Conservation (phyloP, 2,113 vertebrate genomes). For the Candoia aspera region DNA sequence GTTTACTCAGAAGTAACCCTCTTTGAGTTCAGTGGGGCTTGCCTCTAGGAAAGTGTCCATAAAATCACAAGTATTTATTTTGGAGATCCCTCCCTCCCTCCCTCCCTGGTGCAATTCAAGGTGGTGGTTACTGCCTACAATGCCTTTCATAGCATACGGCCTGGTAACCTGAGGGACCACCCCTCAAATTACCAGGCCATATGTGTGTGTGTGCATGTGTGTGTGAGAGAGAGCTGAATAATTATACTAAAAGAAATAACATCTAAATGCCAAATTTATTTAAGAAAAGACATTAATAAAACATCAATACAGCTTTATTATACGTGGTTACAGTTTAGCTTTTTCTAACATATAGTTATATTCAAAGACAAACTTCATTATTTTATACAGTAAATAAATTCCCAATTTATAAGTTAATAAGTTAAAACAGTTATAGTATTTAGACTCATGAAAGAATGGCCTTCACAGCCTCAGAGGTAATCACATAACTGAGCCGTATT, state of each 20-base stretch:
- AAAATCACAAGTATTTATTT: background rate
- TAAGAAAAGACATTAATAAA: background rate
- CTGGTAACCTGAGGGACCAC: too few relatives aligned
- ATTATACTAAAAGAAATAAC: background rate
- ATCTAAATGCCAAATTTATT: background rate
- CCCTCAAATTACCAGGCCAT: too few relatives aligned
- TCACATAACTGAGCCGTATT: background rate
- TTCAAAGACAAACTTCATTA: background rate
- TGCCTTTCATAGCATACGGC: too few relatives aligned
- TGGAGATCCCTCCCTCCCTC: background rate
- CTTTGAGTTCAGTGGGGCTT: background rate
- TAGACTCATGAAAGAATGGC: background rate
- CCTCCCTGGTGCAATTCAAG: background rate
- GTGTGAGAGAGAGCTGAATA: background rate
- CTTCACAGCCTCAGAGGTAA: constrained; percentile 2
- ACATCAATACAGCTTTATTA: background rate
- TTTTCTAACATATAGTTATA: background rate
- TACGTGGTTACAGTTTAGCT: background rate
- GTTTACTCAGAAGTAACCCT: background rate
- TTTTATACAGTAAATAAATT: background rate
- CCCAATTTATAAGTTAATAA: background rate
- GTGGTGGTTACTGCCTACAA: too few relatives aligned
- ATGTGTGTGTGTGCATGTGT: background rate
- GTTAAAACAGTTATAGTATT: background rate
- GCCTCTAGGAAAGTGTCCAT: background rate